Evolutionary conservation across 2,797 vertebrate species (phyloP).

Genomic region (Alcedo quadribrachys): DNA sequence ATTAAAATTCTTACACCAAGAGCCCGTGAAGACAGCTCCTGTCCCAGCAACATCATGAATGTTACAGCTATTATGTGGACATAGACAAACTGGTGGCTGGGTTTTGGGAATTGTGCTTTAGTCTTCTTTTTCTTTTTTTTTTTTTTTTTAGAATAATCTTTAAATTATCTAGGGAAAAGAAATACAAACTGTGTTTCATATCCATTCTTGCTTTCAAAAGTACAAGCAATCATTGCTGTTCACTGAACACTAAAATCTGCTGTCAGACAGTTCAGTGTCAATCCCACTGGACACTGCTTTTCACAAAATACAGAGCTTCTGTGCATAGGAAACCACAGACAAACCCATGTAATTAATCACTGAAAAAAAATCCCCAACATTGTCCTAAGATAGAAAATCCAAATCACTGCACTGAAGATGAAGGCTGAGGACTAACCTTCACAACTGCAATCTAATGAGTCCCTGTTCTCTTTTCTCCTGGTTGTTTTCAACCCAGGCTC

Average conservation of each 20-base stretch:
- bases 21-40: not conserved
- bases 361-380: not conserved
- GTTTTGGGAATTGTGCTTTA: not conserved
- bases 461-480: not conserved
- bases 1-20: slow-evolving; percentile 48
- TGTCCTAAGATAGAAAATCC: not conserved
- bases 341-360: not conserved
- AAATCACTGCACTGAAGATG: not conserved
- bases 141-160: not conserved
- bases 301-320: not conserved
- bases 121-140: not conserved
- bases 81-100: not conserved
- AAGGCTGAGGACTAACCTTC: not conserved
- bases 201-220: not conserved
- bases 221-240: not conserved
- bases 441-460: not conserved
- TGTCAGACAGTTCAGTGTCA: not conserved
- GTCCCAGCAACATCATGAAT: not conserved
- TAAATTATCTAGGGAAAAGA: not conserved
- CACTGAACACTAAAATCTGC: not conserved
- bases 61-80: not conserved
- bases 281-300: not conserved
- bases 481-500: not conserved
- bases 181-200: not conserved
- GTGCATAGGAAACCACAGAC: not conserved